These are phyloP conservation scores for Dolichopus griseipennis DNA, from an alignment of 2,888 invertebrate genomes.

Conservation along the genomic window DNA sequence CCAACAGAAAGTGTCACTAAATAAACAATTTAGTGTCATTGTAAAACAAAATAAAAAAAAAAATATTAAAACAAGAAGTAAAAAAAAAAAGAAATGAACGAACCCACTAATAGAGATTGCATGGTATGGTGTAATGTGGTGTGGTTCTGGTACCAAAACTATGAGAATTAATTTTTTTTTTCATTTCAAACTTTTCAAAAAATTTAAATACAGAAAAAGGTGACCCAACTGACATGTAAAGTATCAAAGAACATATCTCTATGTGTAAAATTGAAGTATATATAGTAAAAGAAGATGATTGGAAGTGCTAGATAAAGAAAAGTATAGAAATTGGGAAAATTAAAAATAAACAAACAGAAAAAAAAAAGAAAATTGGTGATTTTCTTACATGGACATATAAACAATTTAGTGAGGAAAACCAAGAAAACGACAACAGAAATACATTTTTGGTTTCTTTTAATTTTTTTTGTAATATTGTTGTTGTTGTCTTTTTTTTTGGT, in stretches of 20 bases:
- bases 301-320: neutral
- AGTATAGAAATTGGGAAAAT: neutral
- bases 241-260: neutral
- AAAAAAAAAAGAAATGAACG: neutral
- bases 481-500: neutral
- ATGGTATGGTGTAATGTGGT: too few species aligned
- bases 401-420: neutral
- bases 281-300: neutral
- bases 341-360: neutral
- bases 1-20: conserved; percentile 4
- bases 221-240: neutral
- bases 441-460: too few species aligned
- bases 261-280: neutral
- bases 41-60: neutral
- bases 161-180: too few species aligned
- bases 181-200: too few species aligned
- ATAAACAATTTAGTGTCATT: conserved; percentile 6
- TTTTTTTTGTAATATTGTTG: too few species aligned
- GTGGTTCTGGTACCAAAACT: too few species aligned
- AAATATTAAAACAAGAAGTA: too few species aligned
- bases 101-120: neutral
- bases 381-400: neutral
- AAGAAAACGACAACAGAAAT: neutral
- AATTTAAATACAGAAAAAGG: neutral
- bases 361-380: neutral